These are phyloP conservation scores for Vanessa cardui DNA, from an alignment of 2,888 invertebrate genomes.

Conservation along the genomic window DNA sequence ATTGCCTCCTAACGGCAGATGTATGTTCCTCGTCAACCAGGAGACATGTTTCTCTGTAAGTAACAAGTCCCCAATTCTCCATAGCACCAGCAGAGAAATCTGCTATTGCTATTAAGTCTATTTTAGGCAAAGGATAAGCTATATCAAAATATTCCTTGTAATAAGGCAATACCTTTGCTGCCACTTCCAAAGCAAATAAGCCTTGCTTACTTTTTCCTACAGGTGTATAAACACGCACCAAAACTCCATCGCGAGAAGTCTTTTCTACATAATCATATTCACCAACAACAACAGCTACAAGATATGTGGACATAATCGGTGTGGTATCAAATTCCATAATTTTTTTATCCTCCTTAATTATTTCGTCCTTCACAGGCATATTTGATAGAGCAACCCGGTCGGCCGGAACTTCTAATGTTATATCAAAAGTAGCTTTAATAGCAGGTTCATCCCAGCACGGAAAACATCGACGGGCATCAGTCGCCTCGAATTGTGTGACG, in stretches of 20 bases:
- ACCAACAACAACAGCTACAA: slow-evolving; percentile 96
- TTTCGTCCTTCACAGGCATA: slow-evolving; percentile 88
- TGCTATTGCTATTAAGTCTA: slow-evolving; percentile 97
- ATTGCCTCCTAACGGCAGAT: slow-evolving; percentile 91
- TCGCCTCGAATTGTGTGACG: slow-evolving; percentile 96
- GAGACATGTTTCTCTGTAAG: slow-evolving; percentile 95
- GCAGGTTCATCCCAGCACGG: slow-evolving; percentile 99
- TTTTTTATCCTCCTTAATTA: slow-evolving; percentile 71
- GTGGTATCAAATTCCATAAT: slow-evolving; percentile 90
- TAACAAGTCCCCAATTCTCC: slow-evolving; percentile 98
- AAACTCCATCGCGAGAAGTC: slow-evolving; percentile 90
- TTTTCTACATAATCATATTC: slow-evolving; percentile 97
- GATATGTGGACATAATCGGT: slow-evolving; percentile 97
- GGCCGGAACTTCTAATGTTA: slow-evolving; percentile 91
- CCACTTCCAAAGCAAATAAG: slow-evolving; percentile 94
- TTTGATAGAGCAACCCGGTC: slow-evolving; percentile 95
- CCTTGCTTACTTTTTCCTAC: slow-evolving; percentile 96
- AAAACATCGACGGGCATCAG: slow-evolving; percentile 95
- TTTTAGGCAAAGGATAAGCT: slow-evolving; percentile 97
- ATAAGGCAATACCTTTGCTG: slow-evolving; percentile 95
- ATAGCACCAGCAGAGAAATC: slow-evolving; percentile 98
- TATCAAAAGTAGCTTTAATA: slow-evolving; percentile 96
- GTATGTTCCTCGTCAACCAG: slow-evolving; percentile 95
- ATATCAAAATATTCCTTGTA: slow-evolving; percentile 98
- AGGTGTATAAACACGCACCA: slow-evolving; percentile 93